phyloP scores from a whole-genome alignment of 2,113 vertebrate species.

The Mionectes macconnelli region DNA sequence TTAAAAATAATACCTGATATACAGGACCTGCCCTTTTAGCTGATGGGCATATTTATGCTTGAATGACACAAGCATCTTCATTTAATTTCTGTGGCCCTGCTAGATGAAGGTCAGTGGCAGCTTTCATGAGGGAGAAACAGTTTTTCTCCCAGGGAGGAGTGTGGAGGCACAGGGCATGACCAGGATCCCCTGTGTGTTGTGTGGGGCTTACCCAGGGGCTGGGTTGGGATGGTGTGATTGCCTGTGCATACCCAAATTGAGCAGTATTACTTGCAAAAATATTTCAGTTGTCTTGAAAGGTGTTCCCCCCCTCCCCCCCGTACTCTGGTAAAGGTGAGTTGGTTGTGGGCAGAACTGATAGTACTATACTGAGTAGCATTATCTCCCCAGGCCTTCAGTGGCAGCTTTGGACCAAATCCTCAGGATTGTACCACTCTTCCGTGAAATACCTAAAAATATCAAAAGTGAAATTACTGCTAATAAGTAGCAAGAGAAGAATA shows the following conservation, averaged over 20 bases:
- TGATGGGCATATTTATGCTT: not conserved
- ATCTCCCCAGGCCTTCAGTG: not conserved
- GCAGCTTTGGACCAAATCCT: not conserved
- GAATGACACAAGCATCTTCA: not conserved
- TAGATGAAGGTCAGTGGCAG: not conserved
- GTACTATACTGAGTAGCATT: not conserved
- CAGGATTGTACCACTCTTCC: not conserved
- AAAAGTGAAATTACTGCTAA: not conserved
- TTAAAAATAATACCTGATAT: not conserved
- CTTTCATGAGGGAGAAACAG: not conserved
- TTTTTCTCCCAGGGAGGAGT: not conserved
- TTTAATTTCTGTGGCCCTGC: not conserved
- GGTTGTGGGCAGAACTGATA: not conserved
- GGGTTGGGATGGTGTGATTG: not conserved
- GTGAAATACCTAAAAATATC: not conserved
- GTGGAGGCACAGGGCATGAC: not conserved
- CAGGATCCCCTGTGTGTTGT: not conserved
- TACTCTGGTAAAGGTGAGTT: not conserved
- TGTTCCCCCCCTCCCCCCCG: fast-evolving
- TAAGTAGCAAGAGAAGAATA: not conserved
- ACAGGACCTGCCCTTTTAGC: not conserved
- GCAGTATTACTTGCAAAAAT: not conserved
- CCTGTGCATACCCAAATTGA: not conserved
- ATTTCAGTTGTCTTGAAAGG: not conserved
- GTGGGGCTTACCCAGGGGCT: too few species aligned